Evolutionary conservation across 2,113 vertebrate species (phyloP).

Genomic region (Urocolius indicus): DNA sequence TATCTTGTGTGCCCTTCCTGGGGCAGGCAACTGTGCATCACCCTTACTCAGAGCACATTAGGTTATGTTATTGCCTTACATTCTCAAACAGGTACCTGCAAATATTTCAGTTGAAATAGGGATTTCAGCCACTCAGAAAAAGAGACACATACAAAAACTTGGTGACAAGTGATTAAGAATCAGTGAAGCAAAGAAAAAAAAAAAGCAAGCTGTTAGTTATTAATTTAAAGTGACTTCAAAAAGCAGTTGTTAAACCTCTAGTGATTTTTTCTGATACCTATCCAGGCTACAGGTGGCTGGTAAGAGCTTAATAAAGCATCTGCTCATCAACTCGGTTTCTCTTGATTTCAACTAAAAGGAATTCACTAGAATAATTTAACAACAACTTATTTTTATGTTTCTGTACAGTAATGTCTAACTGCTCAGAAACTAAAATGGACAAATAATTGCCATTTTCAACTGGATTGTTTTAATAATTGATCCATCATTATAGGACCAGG

Average conservation of each 20-base stretch:
- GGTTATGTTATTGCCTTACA: not conserved
- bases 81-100: not conserved
- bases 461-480: not conserved
- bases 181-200: not conserved
- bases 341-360: not conserved
- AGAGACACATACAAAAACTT: not conserved
- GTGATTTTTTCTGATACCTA: not conserved
- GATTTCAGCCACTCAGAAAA: not conserved
- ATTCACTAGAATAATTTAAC: not conserved
- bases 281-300: not conserved
- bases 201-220: not conserved
- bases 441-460: not conserved
- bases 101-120: not conserved
- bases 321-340: not conserved
- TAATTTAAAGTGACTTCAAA: constrained; percentile 28
- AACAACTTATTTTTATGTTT: not conserved
- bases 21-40: not conserved
- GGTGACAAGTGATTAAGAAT: constrained; percentile 37
- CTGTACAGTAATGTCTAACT: not conserved
- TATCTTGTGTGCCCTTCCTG: not conserved
- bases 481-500: not conserved
- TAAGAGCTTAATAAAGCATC: not conserved
- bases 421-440: not conserved
- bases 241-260: not conserved
- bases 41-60: not conserved